A percentile compares a stretch with the other conserved stretches of the same genome.
These are phyloP conservation scores for Formica exsecta DNA, from an alignment of 1,140 invertebrate genomes.

Conservation along the genomic window DNA sequence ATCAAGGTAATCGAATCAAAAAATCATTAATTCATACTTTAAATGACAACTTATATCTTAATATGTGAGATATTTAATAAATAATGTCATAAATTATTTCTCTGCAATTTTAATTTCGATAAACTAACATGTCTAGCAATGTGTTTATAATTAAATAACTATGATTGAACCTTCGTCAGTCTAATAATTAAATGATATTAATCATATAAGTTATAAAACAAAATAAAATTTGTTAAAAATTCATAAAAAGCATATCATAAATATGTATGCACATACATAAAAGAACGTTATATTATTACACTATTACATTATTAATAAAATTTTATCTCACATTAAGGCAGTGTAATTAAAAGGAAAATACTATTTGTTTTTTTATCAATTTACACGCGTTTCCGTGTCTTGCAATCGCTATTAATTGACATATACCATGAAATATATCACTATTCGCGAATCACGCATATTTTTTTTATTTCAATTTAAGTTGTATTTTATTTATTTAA, in stretches of 20 bases:
- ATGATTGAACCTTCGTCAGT: background rate
- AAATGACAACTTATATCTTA: background rate
- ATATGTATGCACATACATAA: background rate
- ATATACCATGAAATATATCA: slow-evolving; percentile 27
- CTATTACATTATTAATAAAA: background rate
- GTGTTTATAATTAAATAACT: background rate
- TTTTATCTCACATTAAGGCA: background rate
- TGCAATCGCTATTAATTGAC: slow-evolving; percentile 44
- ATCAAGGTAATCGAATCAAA: background rate
- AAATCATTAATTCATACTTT: background rate
- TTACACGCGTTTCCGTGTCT: slow-evolving; percentile 44
- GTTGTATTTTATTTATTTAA: background rate
- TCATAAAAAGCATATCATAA: background rate
- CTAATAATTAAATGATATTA: background rate
- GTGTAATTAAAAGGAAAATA: slow-evolving; percentile 38
- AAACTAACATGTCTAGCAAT: background rate
- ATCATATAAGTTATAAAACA: background rate
- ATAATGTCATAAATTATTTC: background rate
- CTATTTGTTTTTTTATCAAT: slow-evolving; percentile 13
- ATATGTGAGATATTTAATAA: background rate
- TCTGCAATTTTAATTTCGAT: background rate
- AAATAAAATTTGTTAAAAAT: background rate
- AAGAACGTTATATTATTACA: background rate
- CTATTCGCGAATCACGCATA: background rate
- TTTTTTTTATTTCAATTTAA: background rate